Conservation (phyloP, 2,888 invertebrate genomes). For the Trichogramma dendrolimi region DNA sequence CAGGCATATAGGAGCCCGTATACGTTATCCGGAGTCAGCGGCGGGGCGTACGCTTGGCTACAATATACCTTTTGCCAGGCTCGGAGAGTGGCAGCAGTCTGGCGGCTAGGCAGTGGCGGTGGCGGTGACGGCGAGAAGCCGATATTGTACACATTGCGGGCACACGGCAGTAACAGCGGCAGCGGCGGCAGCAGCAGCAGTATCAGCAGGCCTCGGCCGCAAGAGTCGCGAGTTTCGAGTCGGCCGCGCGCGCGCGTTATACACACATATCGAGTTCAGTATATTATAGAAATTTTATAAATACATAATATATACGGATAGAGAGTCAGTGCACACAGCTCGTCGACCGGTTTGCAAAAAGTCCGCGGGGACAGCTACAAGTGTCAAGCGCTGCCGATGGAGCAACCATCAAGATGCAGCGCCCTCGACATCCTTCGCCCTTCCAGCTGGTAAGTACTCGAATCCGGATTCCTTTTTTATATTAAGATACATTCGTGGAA, state of each 20-base stretch:
- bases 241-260: constrained; percentile 4
- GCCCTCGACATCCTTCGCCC: constrained; percentile 6
- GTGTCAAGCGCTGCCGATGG: constrained; percentile 27
- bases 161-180: background rate
- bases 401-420: constrained; percentile 27
- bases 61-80: no score
- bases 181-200: background rate
- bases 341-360: no score
- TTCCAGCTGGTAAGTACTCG: no score
- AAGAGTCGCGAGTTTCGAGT: constrained; percentile 39
- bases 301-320: no score
- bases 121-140: constrained; percentile 1
- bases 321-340: no score
- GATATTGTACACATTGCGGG: no score
- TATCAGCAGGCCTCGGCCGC: constrained; percentile 34
- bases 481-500: no score
- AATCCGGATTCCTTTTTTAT: no score
- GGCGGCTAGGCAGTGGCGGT: background rate
- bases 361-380: constrained; percentile 27
- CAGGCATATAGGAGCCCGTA: no score
- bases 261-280: background rate
- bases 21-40: background rate
- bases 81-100: no score
- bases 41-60: background rate
- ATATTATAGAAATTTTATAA: background rate